Percentiles rank a stretch among this genome's conserved stretches.
Evolutionary conservation across 2,888 invertebrate species (phyloP).

Genomic region (Drosophila imparisetae): DNA sequence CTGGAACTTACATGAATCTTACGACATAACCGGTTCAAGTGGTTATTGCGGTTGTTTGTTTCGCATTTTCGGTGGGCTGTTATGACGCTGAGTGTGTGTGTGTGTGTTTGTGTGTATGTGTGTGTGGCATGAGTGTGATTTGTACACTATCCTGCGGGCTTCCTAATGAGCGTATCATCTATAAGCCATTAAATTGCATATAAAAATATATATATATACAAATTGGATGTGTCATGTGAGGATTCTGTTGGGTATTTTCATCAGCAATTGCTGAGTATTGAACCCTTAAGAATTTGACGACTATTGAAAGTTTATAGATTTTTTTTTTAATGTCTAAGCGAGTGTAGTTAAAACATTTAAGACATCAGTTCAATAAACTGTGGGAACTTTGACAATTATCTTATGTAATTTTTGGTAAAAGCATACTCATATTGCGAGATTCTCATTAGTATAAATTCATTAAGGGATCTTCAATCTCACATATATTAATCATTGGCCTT

Average conservation of each 20-base stretch:
- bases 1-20: conserved; percentile 70
- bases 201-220: conserved; percentile 8
- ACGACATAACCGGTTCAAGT: conserved; percentile 73
- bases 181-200: conserved; percentile 28
- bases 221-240: conserved; percentile 14
- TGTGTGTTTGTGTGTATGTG: conserved; percentile 5
- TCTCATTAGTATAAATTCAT: neutral
- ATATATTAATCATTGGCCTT: neutral
- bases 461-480: neutral
- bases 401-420: neutral
- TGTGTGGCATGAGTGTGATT: conserved; percentile 37
- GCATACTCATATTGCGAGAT: neutral
- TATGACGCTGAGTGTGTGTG: conserved; percentile 21
- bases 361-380: neutral
- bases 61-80: conserved; percentile 71
- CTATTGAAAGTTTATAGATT: neutral
- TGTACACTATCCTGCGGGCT: conserved; percentile 67
- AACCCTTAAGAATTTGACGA: neutral
- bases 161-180: conserved; percentile 40
- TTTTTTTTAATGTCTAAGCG: neutral
- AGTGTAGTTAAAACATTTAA: neutral
- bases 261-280: neutral
- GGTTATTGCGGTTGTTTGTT: conserved; percentile 57
- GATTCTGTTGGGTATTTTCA: neutral
- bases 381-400: neutral